Evolutionary conservation across 2,888 invertebrate species (phyloP), one percentile per base, ranked within the genome.

Genomic region (Eubasilissa splendida): DNA sequence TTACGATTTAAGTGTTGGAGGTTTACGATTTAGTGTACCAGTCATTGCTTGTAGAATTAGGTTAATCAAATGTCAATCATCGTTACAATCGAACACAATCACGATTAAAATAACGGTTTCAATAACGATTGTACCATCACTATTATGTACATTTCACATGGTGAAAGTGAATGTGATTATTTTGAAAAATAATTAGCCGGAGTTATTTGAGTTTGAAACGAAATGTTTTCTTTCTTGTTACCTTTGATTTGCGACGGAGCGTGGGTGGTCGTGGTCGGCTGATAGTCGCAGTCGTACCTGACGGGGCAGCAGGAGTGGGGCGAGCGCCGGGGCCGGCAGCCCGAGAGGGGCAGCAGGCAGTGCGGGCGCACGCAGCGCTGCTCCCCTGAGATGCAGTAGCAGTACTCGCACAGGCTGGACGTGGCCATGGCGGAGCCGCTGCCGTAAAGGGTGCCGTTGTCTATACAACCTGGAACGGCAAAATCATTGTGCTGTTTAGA

Each of bases 381-480:
- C 76, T 90, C 89, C 4, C 95, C 95, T 53, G 91, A 90, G 85
- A 95, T 93, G 87, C 97, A 97, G 89, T 95, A 97, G 89, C 97
- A 97, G 88, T 95, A 95, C 88, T 96, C 95, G 89, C 97, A 97
- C n/a, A 94, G 91, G 82, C 93, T 92, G 22, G 93, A 92, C 4
- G 95, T 93, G 84, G 93, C 92, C 95, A 97, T 95, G 8, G 97
- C 96, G 5, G 96, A 96, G 3, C 96, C 96, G 71, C 95, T 94
- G 22, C 93, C 94, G 88, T 94, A 96, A 85, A 94, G 89, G 50
- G 93, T 93, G 54, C 95, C 95, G 84, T 94, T 94, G 84, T 92
- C 90, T 85, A 94, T 89, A 87, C 95, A 95, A 85, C 94, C 95
- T 93, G 89, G 86, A 76, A 79, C 2, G 42, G 4, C 42, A 42